Percentiles rank a stretch among this genome's conserved stretches.
Conservation (phyloP, 2,888 invertebrate species). For the Cacoxenus indagator region DNA sequence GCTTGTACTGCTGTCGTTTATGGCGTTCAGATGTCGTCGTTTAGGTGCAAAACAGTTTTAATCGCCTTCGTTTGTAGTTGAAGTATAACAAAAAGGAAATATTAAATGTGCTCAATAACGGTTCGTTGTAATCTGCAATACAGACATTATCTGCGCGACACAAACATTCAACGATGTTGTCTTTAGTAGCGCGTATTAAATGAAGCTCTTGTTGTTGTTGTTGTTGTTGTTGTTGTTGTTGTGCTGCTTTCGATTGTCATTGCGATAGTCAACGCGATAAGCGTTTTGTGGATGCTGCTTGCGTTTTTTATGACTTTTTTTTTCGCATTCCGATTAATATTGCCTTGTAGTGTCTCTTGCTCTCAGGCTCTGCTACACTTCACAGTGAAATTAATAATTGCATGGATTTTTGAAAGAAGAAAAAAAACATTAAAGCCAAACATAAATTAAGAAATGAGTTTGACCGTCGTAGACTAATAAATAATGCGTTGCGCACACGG, state of each 20-base stretch:
- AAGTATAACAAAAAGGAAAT: not conserved
- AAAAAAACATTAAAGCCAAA: too few relatives aligned
- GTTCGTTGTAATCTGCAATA: not conserved
- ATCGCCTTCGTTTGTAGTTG: not conserved
- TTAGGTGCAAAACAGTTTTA: slow-evolving; percentile 11
- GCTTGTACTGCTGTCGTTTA: not conserved
- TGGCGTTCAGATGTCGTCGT: not conserved
- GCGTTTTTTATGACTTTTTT: not conserved
- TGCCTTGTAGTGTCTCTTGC: not conserved
- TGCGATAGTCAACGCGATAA: not conserved
- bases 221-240: not conserved
- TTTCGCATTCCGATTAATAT: not conserved
- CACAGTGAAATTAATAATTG: too few relatives aligned
- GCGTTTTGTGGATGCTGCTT: not conserved
- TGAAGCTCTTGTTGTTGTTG: slow-evolving; percentile 4
- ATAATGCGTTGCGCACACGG: too few relatives aligned
- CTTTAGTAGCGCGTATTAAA: not conserved
- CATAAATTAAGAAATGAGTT: too few relatives aligned
- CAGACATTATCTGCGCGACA: not conserved
- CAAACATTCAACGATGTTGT: not conserved
- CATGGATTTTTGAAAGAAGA: too few relatives aligned
- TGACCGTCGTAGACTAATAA: too few relatives aligned
- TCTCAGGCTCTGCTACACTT: too few relatives aligned
- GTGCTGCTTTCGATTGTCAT: not conserved
- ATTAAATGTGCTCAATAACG: not conserved